Evolutionary conservation across 1,140 invertebrate genomes (phyloP).

Genomic region (Atta cephalotes): DNA sequence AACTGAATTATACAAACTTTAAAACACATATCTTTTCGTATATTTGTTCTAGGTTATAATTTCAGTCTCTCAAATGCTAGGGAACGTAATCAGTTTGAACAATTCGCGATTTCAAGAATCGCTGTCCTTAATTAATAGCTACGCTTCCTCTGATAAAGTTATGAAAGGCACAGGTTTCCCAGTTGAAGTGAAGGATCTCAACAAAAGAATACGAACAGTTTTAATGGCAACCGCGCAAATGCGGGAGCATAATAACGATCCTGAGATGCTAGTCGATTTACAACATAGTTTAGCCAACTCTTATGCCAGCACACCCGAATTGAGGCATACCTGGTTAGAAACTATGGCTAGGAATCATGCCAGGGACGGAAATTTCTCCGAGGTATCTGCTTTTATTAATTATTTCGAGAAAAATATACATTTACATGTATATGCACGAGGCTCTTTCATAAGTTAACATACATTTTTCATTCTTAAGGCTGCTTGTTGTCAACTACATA

Average conservation of each 20-base stretch:
- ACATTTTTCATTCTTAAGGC: constrained; percentile 86
- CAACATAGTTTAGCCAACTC: constrained; percentile 97
- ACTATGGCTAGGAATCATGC: constrained; percentile 96
- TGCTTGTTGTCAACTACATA: constrained; percentile 95
- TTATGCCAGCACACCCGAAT: constrained; percentile 96
- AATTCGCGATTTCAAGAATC: constrained; percentile 97
- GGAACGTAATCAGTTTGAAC: constrained; percentile 94
- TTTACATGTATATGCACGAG: not conserved
- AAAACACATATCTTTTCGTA: constrained; percentile 23
- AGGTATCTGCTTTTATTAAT: constrained; percentile 80
- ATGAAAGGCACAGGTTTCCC: constrained; percentile 97
- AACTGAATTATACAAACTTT: not conserved
- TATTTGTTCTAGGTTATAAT: constrained; percentile 90
- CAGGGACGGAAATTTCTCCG: constrained; percentile 92
- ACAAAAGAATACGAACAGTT: constrained; percentile 96
- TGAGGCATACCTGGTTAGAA: constrained; percentile 97
- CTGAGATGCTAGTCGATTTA: constrained; percentile 96
- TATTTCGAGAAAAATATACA: not conserved
- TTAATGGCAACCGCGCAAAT: constrained; percentile 97
- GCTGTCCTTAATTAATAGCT: constrained; percentile 96
- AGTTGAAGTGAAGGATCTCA: constrained; percentile 96
- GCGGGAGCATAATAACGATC: constrained; percentile 95
- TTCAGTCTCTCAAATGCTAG: constrained; percentile 96
- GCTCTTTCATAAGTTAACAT: not conserved
- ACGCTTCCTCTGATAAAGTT: constrained; percentile 96